Evolutionary conservation across 2,797 vertebrate species (phyloP).

Genomic region (Setipinna tenuifilis): DNA sequence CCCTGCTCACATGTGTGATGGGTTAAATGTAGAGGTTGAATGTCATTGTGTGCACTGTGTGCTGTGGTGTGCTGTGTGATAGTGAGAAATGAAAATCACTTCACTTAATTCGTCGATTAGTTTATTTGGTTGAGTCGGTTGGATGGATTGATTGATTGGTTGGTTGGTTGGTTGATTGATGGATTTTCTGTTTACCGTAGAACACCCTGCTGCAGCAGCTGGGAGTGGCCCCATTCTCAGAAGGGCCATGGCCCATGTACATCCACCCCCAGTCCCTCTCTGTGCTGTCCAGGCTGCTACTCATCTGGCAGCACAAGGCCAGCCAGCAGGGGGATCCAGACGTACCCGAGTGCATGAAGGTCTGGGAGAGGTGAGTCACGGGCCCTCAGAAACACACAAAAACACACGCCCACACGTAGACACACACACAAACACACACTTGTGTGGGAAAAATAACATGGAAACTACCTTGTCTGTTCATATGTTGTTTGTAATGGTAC

Average conservation of each 20-base stretch:
- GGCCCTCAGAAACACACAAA: not conserved
- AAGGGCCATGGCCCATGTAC: slow-evolving; percentile 96
- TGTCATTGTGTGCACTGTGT: not conserved
- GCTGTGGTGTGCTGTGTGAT: not conserved
- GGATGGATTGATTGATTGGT: too few relatives aligned
- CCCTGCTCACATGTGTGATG: too few relatives aligned
- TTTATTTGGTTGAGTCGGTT: too few relatives aligned
- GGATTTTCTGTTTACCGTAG: slow-evolving; percentile 67
- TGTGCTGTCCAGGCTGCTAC: slow-evolving; percentile 90
- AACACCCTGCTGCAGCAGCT: slow-evolving; percentile 94
- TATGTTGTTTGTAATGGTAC: not conserved
- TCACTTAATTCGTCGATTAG: too few relatives aligned
- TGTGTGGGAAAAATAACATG: not conserved
- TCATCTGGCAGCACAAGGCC: slow-evolving; percentile 98
- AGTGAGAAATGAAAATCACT: too few relatives aligned
- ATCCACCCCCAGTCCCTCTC: slow-evolving; percentile 96
- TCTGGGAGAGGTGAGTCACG: slow-evolving; percentile 91
- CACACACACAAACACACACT: not conserved
- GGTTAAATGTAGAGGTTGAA: not conserved
- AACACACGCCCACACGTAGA: not conserved
- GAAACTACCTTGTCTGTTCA: not conserved
- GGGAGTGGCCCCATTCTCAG: slow-evolving; percentile 92
- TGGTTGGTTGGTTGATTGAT: too few relatives aligned
- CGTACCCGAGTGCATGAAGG: slow-evolving; percentile 93
- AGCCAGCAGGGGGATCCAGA: slow-evolving; percentile 89